These are phyloP conservation scores for Rhingia rostrata DNA, from an alignment of 2,888 invertebrate species.

Conservation along the genomic window DNA sequence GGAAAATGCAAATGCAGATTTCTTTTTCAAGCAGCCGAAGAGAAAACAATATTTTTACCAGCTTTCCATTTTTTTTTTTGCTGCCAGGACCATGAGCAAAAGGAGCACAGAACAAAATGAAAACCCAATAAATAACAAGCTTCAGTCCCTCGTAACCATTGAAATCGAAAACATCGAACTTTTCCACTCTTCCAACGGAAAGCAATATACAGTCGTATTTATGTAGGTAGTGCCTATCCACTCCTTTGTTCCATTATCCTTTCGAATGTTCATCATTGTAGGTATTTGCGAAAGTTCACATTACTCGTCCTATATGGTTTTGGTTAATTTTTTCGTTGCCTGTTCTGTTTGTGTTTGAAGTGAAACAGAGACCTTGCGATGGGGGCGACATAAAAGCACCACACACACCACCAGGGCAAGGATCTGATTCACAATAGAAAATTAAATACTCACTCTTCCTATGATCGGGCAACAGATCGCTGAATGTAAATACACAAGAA, in stretches of 20 bases:
- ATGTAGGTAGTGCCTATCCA: neutral
- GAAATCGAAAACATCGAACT: conserved; percentile 46
- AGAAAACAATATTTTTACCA: conserved; percentile 57
- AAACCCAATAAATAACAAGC: conserved; percentile 39
- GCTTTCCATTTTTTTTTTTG: too few relatives aligned
- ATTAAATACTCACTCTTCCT: conserved; percentile 58
- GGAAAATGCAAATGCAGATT: conserved; percentile 64
- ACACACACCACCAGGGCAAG: conserved; percentile 5
- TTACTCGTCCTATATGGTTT: neutral
- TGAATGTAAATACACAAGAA: neutral
- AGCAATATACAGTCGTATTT: neutral
- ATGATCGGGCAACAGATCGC: conserved; percentile 31
- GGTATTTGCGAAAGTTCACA: conserved; percentile 33
- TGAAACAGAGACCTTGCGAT: conserved; percentile 36
- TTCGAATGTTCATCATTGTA: conserved; percentile 44
- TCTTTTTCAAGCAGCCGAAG: conserved; percentile 54
- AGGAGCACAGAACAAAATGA: conserved; percentile 1
- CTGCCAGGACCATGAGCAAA: conserved; percentile 11
- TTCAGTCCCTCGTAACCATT: conserved; percentile 14
- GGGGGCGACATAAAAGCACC: conserved; percentile 20
- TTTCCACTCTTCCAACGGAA: conserved; percentile 23
- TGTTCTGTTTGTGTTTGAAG: neutral
- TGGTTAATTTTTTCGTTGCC: neutral
- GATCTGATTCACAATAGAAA: conserved; percentile 66
- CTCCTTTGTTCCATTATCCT: neutral